Evolutionary conservation across 2,797 vertebrate species (phyloP), one percentile per base, ranked within the genome.

Genomic region (Micrastur ruficollis): DNA sequence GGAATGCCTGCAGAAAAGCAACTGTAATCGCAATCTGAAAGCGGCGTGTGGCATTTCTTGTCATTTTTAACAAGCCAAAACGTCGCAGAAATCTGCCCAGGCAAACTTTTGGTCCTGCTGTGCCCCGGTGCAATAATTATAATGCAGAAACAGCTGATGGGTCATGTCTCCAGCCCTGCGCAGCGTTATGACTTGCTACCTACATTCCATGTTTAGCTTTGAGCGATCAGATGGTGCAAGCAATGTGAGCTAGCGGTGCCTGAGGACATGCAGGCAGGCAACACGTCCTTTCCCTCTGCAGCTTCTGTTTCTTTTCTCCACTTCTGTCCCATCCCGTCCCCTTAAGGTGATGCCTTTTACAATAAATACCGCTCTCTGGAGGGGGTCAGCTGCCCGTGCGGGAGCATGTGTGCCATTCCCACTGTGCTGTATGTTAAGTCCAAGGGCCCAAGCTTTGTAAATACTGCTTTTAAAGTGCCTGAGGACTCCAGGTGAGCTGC

Each of bases 171-270:
- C 86, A 68, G 93, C 86, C 89, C 93, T 85, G 93, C 13, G 0
- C 89, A 81, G 90, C 23, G 55, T 96, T 96, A 26, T 96, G 93
- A 94, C 93, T 97, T 97, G 96, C 96, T 96, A 96, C 96, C 96
- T 96, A 97, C 95, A 97, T 97, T 96, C 96, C 94, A 86, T 94
- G 92, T 96, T 96, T 96, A 94, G 96, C 92, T 96, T 89, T 80
- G 89, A 81, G 94, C 20, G 88, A 92, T 96, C 92, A 93, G 91
- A 96, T 94, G 96, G 97, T 95, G 86, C 93, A 86, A 84, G 94
- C 94, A 97, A 96, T 3, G 86, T 94, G 95, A 97, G 95, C 96
- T 92, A 72, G 73, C 82, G 81, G 95, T 0, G 68, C 86, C 94
- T 73, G 91, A 86, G 86, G 95, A 96, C 95, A 95, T 49, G 72